Conservation (phyloP, 2,888 invertebrate genomes). For the Phaonia tiefii region DNA sequence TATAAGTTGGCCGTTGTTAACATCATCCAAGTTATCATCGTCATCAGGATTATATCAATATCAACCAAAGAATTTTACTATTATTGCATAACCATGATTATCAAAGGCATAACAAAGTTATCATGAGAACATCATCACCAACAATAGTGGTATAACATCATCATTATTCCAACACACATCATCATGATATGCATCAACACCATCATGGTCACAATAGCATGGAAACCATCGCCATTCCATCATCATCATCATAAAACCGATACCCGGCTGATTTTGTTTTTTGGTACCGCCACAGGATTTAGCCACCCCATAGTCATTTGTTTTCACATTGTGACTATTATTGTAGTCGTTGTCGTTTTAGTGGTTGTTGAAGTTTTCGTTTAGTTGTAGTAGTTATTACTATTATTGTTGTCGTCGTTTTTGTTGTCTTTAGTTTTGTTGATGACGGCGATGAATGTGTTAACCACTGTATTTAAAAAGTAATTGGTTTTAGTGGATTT, state of each 20-base stretch:
- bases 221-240: no score
- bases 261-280: no score
- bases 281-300: slow-evolving; percentile 17
- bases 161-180: slow-evolving; percentile 35
- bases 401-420: slow-evolving; percentile 30
- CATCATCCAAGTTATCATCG: slow-evolving; percentile 12
- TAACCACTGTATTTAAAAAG: slow-evolving; percentile 63
- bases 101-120: no score
- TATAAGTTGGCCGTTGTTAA: no score
- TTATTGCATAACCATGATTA: no score
- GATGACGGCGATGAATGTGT: slow-evolving; percentile 45
- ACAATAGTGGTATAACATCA: not conserved
- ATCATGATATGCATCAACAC: no score
- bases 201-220: no score
- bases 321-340: slow-evolving; percentile 52
- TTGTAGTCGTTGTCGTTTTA: slow-evolving; percentile 25
- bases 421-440: slow-evolving; percentile 28
- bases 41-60: slow-evolving; percentile 5
- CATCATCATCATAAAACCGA: no score
- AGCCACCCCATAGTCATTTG: slow-evolving; percentile 51
- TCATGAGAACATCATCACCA: no score
- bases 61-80: no score
- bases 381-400: slow-evolving; percentile 33
- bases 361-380: not conserved
- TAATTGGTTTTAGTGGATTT: slow-evolving; percentile 62